Base-by-base conservation (phyloP, 2,888 invertebrate species). In the Pomacea canaliculata region DNA sequence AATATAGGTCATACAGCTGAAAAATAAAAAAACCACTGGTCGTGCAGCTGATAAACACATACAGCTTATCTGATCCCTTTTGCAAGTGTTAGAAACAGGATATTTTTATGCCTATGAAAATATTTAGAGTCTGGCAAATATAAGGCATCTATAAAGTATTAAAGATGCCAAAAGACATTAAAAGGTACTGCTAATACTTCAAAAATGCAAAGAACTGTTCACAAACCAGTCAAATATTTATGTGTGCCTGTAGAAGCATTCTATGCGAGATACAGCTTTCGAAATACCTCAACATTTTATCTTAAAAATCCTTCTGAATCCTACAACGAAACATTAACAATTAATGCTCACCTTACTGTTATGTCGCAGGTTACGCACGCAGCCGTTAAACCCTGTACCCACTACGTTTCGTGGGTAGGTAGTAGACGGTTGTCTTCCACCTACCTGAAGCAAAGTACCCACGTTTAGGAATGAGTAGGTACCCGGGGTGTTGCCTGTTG, bases 381-480 rank as follows among this genome's bases (percentile, higher is more conserved):
- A 99, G 13, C 99, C 99, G 88, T 96, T 96, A 90, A 99, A 98
- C 7, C 78, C 77, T 16, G 27, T 67, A 46, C 95, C 95, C 91
- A 95, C 95, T 9, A 79, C 69, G 48, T 81, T 79, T 10, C 82
- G 81, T 27, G 77, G 78, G 68, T 74, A 82, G 13, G 70, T 69
- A 0, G 77, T 75, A 16, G 73, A 67, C 27, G 82, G 76, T 62
- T 84, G 83, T 48, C 97, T 95, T 46, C 91, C 89, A 73, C 99
- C 99, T 77, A 99, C 94, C 93, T 99, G 98, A 71, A 99, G 92
- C 0, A 98, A 97, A 0, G 97, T 94, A 91, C 98, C 97, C 0
- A 98, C 96, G 91, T 98, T 98, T 73, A 99, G 93, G 91, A 97
- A 98, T 91, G 97, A 97, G 90, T 96, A 97, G 91, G 97, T 97